Percentiles rank a stretch among this genome's conserved stretches.
Conservation (phyloP, 2,797 vertebrate species). For the Streptopelia turtur region DNA sequence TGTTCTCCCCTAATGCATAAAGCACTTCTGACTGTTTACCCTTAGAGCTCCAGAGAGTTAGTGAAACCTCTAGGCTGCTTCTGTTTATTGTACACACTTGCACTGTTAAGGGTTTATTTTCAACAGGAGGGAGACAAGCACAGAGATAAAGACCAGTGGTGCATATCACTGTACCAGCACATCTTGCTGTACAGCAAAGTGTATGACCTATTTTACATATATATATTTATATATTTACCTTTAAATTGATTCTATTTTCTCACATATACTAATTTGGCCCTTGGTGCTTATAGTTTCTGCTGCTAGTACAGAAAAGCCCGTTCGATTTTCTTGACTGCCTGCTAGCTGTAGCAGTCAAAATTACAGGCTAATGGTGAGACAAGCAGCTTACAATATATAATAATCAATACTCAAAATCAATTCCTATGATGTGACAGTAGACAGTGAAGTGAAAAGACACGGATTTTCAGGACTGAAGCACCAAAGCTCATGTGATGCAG, state of each 20-base stretch:
- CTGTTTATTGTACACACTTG: slow-evolving; percentile 53
- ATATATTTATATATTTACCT: slow-evolving; percentile 41
- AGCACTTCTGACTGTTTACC: slow-evolving; percentile 61
- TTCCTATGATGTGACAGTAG: slow-evolving; percentile 54
- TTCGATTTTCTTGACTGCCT: slow-evolving; percentile 63
- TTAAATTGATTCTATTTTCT: slow-evolving; percentile 40
- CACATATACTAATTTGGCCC: slow-evolving; percentile 41
- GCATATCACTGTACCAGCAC: neutral
- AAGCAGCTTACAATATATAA: slow-evolving; percentile 60
- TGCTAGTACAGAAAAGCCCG: slow-evolving; percentile 26
- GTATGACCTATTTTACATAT: neutral
- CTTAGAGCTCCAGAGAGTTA: slow-evolving; percentile 38
- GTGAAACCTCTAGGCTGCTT: slow-evolving; percentile 42
- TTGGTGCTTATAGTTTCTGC: slow-evolving; percentile 43
- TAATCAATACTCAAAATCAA: slow-evolving; percentile 70
- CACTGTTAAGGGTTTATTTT: slow-evolving; percentile 39
- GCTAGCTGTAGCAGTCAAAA: slow-evolving; percentile 57
- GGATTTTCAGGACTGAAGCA: slow-evolving; percentile 71
- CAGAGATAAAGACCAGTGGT: slow-evolving; percentile 29
- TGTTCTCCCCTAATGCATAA: slow-evolving; percentile 39
- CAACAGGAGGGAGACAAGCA: neutral
- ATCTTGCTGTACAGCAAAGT: neutral
- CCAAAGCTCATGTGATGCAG: slow-evolving; percentile 79
- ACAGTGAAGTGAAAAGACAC: slow-evolving; percentile 26
- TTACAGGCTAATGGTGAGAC: slow-evolving; percentile 57